phyloP scores from a whole-genome alignment of 1,140 invertebrate species.

The Drosophila lacteicornis region DNA sequence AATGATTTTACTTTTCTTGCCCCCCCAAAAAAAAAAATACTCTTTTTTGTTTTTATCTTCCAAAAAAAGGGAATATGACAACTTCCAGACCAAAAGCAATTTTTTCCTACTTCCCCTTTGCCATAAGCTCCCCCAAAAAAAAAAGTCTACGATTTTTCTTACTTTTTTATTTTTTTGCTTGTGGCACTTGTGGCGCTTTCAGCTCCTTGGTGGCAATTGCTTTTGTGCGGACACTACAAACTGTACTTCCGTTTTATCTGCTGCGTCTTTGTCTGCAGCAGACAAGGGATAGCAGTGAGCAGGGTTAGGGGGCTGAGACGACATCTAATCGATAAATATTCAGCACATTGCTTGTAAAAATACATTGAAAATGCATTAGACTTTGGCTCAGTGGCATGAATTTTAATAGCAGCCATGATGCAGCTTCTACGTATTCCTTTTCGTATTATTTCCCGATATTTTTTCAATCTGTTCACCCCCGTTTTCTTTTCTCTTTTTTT shows the following conservation, averaged over 20 bases:
- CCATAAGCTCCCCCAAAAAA: neutral
- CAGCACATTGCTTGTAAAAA: conserved; percentile 71
- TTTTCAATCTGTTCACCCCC: conserved; percentile 4
- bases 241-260: conserved; percentile 74
- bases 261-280: conserved; percentile 68
- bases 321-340: conserved; percentile 78
- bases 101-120: conserved; percentile 5
- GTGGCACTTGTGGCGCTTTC: conserved; percentile 53
- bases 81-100: conserved; percentile 27
- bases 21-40: neutral
- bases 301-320: conserved; percentile 17
- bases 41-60: conserved; percentile 27
- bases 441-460: conserved; percentile 28
- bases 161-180: conserved; percentile 33
- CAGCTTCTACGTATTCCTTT: conserved; percentile 20
- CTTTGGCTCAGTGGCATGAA: conserved; percentile 65
- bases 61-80: conserved; percentile 30
- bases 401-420: conserved; percentile 52
- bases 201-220: conserved; percentile 57
- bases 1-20: conserved; percentile 50
- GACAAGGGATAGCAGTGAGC: conserved; percentile 2
- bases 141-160: conserved; percentile 23
- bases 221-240: conserved; percentile 76
- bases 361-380: conserved; percentile 83
- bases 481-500: neutral